Evolutionary conservation across 2,113 vertebrate species (phyloP), one percentile per base, ranked within the genome.

Genomic region (Setophaga kirtlandii): DNA sequence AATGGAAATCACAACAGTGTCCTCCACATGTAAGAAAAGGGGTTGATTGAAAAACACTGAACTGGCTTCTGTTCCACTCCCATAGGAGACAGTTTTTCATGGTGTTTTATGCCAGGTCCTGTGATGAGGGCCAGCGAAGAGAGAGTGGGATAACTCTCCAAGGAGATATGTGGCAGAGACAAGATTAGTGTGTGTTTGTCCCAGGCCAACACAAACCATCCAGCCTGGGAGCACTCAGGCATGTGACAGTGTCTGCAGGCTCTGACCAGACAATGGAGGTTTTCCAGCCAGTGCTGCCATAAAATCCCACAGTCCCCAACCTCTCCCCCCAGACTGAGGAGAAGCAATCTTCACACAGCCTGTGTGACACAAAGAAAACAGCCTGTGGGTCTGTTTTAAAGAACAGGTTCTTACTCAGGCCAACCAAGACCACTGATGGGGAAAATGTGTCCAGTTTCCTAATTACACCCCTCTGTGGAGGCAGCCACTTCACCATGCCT

Each of bases 171-270:
- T 10, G 70, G 85, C 87, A 81, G 52, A 90, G 89, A 71, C 64
- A 78, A 81, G 86, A 92, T 94, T 78, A 93, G 46, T 0, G 21
- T 47, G 44, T 81, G 76, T 31, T 73, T 65, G 25, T 78, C 64
- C 80, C 80, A 80, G 44, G 91, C 93, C 91, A 77, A 90, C 58
- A 80, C 42, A 97, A 94, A 88, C 63, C 71, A 67, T 33, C n/a
- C 85, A 44, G 64, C 27, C 81, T 74, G 47, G 27, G 62, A 93
- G 60, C 60, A 21, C 22, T 90, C 86, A 52, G 76, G 73, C 84
- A 86, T 83, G 73, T 87, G 80, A 87, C 73, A 81, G 22, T 22
- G 55, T 59, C 67, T 93, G 52, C 90, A 93, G 90, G 30, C 55
- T 76, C 63, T 55, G 55, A 86, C 27, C 60, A 94, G 52, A 89